A percentile compares a stretch with the other conserved stretches of the same genome.
phyloP scores from a whole-genome alignment of 2,113 vertebrate species.

The Trachemys scripta region DNA sequence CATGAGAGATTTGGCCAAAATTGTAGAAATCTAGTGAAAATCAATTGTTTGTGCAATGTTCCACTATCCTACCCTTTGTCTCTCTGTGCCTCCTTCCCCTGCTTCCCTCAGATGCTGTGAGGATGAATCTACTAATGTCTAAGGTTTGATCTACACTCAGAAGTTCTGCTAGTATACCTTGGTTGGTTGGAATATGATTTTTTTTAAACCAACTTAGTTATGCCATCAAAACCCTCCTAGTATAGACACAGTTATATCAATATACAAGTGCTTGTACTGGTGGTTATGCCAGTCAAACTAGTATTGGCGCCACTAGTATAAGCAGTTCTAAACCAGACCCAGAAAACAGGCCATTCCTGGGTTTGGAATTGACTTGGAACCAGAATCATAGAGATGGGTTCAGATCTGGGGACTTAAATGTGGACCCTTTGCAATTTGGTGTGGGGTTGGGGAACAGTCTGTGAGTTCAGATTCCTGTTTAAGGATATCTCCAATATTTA shows the following conservation, averaged over 20 bases:
- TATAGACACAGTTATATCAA: background rate
- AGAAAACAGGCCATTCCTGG: background rate
- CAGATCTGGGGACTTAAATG: background rate
- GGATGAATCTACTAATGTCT: background rate
- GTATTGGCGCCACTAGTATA: background rate
- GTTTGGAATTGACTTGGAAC: background rate
- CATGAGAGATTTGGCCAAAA: background rate
- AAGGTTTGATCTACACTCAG: background rate
- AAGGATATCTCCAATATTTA: background rate
- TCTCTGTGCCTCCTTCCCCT: background rate
- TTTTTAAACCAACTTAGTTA: background rate
- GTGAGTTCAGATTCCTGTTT: background rate
- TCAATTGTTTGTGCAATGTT: constrained; percentile 23
- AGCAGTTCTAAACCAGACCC: background rate
- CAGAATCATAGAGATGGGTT: background rate
- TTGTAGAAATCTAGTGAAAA: constrained; percentile 41
- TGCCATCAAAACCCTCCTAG: background rate
- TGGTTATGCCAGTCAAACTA: background rate
- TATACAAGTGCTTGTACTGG: background rate
- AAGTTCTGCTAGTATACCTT: background rate
- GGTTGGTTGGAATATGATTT: background rate
- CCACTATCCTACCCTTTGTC: background rate
- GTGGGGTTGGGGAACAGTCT: background rate
- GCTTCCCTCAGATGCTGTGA: background rate
- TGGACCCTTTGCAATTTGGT: background rate